These are phyloP conservation scores for Ennomos quercinarius DNA, from an alignment of 2,888 invertebrate genomes.

Conservation along the genomic window DNA sequence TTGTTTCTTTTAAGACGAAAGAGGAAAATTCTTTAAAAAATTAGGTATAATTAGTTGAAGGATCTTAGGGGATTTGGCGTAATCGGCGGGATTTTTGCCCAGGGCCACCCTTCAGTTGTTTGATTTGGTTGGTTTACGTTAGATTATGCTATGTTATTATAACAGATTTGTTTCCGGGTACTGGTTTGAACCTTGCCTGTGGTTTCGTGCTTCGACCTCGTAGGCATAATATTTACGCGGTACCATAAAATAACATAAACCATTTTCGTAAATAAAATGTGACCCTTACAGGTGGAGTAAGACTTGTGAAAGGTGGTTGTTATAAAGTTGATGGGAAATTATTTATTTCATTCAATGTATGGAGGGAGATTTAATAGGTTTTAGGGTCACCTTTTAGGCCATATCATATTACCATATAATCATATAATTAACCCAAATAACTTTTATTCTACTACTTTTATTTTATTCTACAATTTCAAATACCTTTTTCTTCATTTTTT, in stretches of 20 bases:
- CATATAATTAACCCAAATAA: too few relatives aligned
- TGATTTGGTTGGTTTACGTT: slow-evolving; percentile 14
- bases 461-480: too few relatives aligned
- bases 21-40: slow-evolving; percentile 40
- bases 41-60: slow-evolving; percentile 45
- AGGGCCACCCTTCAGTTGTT: slow-evolving; percentile 31
- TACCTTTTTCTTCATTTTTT: too few relatives aligned
- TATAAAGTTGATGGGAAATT: too few relatives aligned
- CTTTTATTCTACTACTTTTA: too few relatives aligned
- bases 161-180: slow-evolving; percentile 16
- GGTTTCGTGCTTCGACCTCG: slow-evolving; percentile 22
- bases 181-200: slow-evolving; percentile 7
- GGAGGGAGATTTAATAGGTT: too few relatives aligned
- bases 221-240: slow-evolving; percentile 19
- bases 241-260: slow-evolving; percentile 25
- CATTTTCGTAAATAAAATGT: slow-evolving; percentile 12
- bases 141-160: slow-evolving; percentile 21
- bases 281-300: not conserved
- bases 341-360: too few relatives aligned
- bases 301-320: too few relatives aligned
- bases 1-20: slow-evolving; percentile 33
- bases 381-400: too few relatives aligned
- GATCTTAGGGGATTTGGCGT: slow-evolving; percentile 41
- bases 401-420: too few relatives aligned
- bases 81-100: slow-evolving; percentile 33